Evolutionary conservation across 2,113 vertebrate species (phyloP).

Genomic region (Pyrgilauda ruficollis): DNA sequence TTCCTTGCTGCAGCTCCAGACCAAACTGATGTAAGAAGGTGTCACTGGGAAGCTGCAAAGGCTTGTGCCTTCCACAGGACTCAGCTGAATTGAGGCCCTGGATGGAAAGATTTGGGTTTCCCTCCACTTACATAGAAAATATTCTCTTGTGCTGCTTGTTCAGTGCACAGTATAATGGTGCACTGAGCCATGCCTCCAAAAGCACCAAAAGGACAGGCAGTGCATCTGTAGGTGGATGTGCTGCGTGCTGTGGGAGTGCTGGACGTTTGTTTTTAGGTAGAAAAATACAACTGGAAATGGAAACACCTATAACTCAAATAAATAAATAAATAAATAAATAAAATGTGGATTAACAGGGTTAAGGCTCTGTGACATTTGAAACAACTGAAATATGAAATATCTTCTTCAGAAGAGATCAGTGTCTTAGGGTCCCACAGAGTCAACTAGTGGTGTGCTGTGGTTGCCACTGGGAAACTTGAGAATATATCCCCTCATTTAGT

Average conservation of each 20-base stretch:
- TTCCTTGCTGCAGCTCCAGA: not conserved
- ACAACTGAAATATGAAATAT: not conserved
- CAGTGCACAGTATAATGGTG: not conserved
- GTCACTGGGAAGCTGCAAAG: not conserved
- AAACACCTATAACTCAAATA: not conserved
- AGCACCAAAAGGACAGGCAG: not conserved
- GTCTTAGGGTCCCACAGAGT: not conserved
- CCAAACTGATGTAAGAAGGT: not conserved
- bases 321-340: not conserved
- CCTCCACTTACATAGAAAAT: not conserved
- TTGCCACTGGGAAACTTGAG: not conserved
- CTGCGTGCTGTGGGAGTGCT: fast-evolving
- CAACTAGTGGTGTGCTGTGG: not conserved
- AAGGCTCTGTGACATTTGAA: not conserved
- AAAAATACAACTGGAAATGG: not conserved
- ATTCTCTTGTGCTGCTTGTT: not conserved
- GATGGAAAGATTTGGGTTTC: not conserved
- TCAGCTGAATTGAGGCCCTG: not conserved
- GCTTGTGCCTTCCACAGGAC: not conserved
- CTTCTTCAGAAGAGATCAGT: not conserved
- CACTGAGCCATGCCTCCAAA: not conserved
- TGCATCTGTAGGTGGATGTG: not conserved
- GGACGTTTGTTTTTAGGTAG: not conserved
- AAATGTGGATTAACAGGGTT: not conserved
- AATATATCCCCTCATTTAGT: not conserved